Conservation (phyloP, 1,140 invertebrate species). For the Drosophila takahashii region DNA sequence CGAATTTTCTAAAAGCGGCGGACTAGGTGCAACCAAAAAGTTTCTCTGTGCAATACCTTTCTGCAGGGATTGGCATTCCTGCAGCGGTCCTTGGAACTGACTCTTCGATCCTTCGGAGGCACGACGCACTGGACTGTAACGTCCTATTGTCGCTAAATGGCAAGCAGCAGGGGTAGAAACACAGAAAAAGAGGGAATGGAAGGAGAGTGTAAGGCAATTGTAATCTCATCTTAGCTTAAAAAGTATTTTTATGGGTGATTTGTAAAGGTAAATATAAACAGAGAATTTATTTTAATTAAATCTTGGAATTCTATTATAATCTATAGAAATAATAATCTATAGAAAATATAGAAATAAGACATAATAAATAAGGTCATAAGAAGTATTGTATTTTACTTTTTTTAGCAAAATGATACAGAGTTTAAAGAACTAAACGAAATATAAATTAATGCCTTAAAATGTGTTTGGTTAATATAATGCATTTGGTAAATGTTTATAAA, state of each 20-base stretch:
- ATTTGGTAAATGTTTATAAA: no score
- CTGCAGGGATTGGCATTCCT: conserved; percentile 90
- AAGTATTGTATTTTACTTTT: no score
- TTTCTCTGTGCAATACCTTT: conserved; percentile 86
- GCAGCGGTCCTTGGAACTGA: conserved; percentile 87
- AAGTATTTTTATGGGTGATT: neutral
- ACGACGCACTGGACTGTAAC: conserved; percentile 95
- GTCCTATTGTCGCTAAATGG: conserved; percentile 77
- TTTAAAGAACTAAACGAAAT: no score
- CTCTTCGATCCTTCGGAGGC: conserved; percentile 88
- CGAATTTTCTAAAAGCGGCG: conserved; percentile 85
- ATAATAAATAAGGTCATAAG: no score
- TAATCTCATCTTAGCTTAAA: neutral
- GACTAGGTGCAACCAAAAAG: conserved; percentile 85
- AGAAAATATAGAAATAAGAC: no score
- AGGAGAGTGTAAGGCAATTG: conserved; percentile 5
- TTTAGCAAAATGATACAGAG: no score
- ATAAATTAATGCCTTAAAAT: no score
- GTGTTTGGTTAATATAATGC: no score
- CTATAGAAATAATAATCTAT: no score
- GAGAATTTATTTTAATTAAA: neutral
- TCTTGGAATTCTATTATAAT: neutral
- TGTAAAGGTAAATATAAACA: neutral
- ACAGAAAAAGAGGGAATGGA: conserved; percentile 15
- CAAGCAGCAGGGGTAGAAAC: conserved; percentile 10